phyloP scores from a whole-genome alignment of 1,140 invertebrate genomes.

The Hypsibius dujardini region DNA sequence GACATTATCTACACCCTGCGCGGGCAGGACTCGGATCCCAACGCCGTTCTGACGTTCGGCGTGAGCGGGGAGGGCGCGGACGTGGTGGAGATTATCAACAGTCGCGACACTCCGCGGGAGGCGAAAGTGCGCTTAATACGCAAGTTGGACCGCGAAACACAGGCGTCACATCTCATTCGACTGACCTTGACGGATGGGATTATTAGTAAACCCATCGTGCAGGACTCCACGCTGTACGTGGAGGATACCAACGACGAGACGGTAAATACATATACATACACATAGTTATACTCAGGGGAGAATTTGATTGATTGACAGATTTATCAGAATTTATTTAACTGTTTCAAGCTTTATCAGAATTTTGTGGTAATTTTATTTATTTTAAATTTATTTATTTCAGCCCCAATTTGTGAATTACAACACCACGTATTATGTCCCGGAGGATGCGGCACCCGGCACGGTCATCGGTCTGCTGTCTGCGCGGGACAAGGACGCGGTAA shows the following conservation, averaged over 20 bases:
- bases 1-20: slow-evolving; percentile 60
- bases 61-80: slow-evolving; percentile 56
- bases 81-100: slow-evolving; percentile 61
- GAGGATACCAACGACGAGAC: slow-evolving; percentile 77
- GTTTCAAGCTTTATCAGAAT: slow-evolving; percentile 64
- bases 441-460: slow-evolving; percentile 44
- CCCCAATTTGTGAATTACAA: slow-evolving; percentile 14
- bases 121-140: slow-evolving; percentile 70
- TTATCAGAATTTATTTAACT: slow-evolving; percentile 35
- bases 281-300: background rate
- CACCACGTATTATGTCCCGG: slow-evolving; percentile 12
- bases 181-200: slow-evolving; percentile 68
- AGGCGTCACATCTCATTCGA: slow-evolving; percentile 69
- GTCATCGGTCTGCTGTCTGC: slow-evolving; percentile 63
- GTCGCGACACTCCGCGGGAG: slow-evolving; percentile 45
- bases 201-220: slow-evolving; percentile 14
- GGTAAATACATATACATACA: slow-evolving; percentile 28
- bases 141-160: slow-evolving; percentile 66
- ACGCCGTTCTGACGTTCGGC: slow-evolving; percentile 55
- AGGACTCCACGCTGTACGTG: slow-evolving; percentile 42
- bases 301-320: background rate
- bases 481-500: slow-evolving; percentile 51
- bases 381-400: slow-evolving; percentile 21
- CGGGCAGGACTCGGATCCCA: slow-evolving; percentile 64
- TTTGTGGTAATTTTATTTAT: slow-evolving; percentile 45